Percentiles rank a stretch among this genome's conserved stretches.
phyloP scores from a whole-genome alignment of 1,140 invertebrate genomes.

The Camponotus floridanus region DNA sequence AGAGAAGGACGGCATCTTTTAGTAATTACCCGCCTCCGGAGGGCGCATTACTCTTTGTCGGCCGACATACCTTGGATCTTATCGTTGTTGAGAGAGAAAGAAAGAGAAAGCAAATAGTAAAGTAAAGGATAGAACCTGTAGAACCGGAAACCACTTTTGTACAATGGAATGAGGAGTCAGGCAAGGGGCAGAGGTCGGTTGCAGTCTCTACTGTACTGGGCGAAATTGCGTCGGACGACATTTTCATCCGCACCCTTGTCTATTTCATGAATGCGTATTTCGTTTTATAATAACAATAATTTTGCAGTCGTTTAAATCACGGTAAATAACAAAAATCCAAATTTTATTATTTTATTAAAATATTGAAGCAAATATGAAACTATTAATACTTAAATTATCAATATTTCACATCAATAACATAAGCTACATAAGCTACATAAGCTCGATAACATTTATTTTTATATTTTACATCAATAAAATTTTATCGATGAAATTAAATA shows the following conservation, averaged over 20 bases:
- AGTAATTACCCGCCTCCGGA: conserved; percentile 72
- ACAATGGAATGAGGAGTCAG: conserved; percentile 21
- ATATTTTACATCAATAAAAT: neutral
- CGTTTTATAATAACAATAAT: neutral
- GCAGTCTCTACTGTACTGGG: conserved; percentile 15
- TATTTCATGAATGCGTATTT: neutral
- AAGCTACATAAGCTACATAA: no score
- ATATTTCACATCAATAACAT: neutral
- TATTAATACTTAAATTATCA: neutral
- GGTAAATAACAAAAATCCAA: neutral
- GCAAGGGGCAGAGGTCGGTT: conserved; percentile 1
- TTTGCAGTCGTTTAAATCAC: neutral
- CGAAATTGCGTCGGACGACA: conserved; percentile 55
- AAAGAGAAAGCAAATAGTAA: conserved; percentile 30
- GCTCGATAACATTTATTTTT: neutral
- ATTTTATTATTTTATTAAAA: neutral
- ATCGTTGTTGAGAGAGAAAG: conserved; percentile 47
- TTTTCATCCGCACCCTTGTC: conserved; percentile 43
- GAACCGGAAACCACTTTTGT: conserved; percentile 46
- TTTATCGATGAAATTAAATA: conserved; percentile 3
- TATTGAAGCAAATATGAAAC: neutral
- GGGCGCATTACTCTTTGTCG: conserved; percentile 74
- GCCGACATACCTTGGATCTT: conserved; percentile 61
- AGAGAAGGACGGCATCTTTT: conserved; percentile 67
- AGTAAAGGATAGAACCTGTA: conserved; percentile 24